A percentile compares a stretch with the other conserved stretches of the same genome.
phyloP scores from a whole-genome alignment of 1,140 invertebrate genomes.

The Diploscapter pachys region DNA sequence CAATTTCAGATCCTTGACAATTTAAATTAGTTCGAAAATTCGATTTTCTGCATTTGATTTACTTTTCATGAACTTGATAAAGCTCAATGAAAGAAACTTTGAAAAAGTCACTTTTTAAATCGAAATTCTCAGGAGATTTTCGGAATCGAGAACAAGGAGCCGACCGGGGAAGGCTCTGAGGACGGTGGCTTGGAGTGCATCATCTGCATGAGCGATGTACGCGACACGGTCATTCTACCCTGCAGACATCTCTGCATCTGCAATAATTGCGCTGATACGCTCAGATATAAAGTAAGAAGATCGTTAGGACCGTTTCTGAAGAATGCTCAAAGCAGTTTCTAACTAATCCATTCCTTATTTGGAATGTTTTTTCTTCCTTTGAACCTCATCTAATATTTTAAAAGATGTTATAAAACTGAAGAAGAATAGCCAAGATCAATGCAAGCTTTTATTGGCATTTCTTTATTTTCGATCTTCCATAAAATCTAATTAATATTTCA shows the following conservation, averaged over 20 bases:
- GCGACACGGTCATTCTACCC: constrained; percentile 94
- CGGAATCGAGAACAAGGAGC: constrained; percentile 91
- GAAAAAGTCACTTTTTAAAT: not conserved
- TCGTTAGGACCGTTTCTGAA: not conserved
- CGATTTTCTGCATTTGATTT: not conserved
- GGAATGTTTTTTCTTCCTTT: not conserved
- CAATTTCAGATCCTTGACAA: too few species aligned
- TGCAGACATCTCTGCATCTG: constrained; percentile 96
- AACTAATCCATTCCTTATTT: not conserved
- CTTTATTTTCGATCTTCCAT: too few species aligned
- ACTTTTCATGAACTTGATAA: not conserved
- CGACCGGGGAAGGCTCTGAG: constrained; percentile 66
- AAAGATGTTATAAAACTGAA: too few species aligned
- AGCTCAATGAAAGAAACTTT: not conserved
- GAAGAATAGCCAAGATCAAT: too few species aligned
- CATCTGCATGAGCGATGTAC: constrained; percentile 95
- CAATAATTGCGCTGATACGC: constrained; percentile 90
- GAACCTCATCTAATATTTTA: constrained; percentile 7
- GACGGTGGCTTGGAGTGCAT: constrained; percentile 97
- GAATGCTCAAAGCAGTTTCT: not conserved
- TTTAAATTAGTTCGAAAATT: too few species aligned
- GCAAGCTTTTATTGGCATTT: too few species aligned
- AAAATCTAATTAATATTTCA: not conserved
- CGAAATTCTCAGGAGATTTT: constrained; percentile 81
- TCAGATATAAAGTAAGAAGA: constrained; percentile 73